Conservation (phyloP, 2,113 vertebrate genomes). For the Furnarius figulus region DNA sequence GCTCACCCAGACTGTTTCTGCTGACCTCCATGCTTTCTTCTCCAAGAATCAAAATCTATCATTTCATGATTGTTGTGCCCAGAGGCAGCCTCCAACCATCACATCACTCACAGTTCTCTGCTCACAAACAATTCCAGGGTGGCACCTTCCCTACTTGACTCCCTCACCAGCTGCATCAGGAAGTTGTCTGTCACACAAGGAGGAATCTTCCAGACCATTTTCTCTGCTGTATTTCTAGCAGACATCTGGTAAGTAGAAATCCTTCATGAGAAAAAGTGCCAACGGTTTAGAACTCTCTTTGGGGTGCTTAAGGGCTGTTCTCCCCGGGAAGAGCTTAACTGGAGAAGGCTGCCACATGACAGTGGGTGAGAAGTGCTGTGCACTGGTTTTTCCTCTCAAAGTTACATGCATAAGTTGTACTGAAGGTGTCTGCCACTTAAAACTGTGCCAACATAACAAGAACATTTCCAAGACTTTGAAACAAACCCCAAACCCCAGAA, state of each 20-base stretch:
- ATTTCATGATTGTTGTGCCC: background rate
- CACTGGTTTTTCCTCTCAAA: background rate
- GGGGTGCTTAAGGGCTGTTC: background rate
- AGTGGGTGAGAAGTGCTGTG: background rate
- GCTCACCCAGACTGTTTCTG: background rate
- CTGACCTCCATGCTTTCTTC: background rate
- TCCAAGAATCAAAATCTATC: background rate
- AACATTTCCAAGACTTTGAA: background rate
- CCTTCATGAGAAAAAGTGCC: background rate
- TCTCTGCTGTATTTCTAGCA: background rate
- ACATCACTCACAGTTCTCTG: background rate
- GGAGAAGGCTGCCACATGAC: background rate
- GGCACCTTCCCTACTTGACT: background rate
- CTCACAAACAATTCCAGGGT: background rate
- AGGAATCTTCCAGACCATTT: background rate
- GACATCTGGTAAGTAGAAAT: background rate
- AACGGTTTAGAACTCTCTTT: background rate
- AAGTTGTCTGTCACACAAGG: background rate
- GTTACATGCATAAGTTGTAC: background rate
- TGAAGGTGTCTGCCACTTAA: background rate
- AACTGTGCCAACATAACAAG: background rate
- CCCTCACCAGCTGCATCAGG: background rate
- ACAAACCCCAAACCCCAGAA: background rate
- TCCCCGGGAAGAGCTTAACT: background rate
- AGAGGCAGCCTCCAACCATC: background rate